These are phyloP conservation scores for Centrocercus urophasianus DNA, from an alignment of 2,113 vertebrate genomes.

Conservation along the genomic window DNA sequence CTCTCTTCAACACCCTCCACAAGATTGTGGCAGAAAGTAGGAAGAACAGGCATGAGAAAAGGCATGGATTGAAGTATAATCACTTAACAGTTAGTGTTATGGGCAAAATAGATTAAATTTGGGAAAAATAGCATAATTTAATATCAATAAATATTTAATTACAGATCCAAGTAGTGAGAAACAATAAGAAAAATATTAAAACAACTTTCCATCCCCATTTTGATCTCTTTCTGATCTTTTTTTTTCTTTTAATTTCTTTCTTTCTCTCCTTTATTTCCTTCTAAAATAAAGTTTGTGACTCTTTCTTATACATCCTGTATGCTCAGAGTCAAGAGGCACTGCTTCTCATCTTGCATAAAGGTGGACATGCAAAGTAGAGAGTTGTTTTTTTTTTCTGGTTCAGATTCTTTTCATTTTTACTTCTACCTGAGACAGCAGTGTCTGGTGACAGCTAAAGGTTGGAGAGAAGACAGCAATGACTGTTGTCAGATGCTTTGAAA, in stretches of 20 bases:
- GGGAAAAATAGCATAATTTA: not conserved
- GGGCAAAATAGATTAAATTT: not conserved
- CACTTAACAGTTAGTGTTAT: not conserved
- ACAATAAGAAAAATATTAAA: not conserved
- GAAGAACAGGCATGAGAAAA: not conserved
- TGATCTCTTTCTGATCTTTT: too few relatives aligned
- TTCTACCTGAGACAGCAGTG: not conserved
- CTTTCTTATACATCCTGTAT: not conserved
- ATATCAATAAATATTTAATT: not conserved
- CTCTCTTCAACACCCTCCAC: rapidly evolving
- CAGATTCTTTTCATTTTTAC: not conserved
- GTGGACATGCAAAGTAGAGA: not conserved
- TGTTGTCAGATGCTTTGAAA: not conserved
- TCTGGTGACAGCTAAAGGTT: not conserved
- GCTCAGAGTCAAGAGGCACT: not conserved
- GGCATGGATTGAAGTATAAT: not conserved
- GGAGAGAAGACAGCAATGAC: not conserved
- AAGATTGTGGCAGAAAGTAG: not conserved
- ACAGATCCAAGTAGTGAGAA: not conserved
- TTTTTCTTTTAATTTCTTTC: too few relatives aligned
- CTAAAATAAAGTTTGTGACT: not conserved
- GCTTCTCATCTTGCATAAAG: not conserved
- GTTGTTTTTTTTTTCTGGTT: not conserved
- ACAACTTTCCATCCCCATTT: not conserved
- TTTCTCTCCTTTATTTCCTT: not conserved